Conservation (phyloP, 2,797 vertebrate species). For the Dendrocincla tyrannina region DNA sequence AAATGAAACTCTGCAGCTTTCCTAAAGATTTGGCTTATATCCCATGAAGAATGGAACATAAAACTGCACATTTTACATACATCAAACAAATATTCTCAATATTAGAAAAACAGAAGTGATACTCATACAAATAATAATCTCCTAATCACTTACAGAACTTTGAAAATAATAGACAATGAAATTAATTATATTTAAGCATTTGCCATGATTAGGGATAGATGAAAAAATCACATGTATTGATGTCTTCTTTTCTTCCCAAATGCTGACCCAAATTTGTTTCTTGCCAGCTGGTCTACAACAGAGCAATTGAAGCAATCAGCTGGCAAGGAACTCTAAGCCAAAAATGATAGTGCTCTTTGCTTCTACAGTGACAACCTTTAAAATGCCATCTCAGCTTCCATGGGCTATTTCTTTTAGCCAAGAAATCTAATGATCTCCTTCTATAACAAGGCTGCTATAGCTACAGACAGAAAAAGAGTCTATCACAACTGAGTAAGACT, state of each 20-base stretch:
- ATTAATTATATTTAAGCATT: neutral
- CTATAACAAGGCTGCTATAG: neutral
- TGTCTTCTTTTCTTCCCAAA: neutral
- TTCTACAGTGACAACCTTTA: constrained; percentile 20
- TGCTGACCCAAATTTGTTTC: neutral
- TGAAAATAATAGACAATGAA: neutral
- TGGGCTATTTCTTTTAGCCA: neutral
- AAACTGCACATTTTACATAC: neutral
- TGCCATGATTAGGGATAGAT: neutral
- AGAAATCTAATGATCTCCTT: neutral
- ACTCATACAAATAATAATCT: neutral
- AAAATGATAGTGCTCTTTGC: neutral
- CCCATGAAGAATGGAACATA: neutral
- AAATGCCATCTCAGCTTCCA: constrained; percentile 9
- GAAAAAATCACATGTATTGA: neutral
- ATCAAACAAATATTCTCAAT: neutral
- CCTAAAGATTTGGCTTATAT: neutral
- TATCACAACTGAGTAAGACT: neutral
- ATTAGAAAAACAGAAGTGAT: neutral
- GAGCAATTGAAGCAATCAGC: neutral
- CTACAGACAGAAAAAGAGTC: neutral
- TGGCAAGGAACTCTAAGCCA: neutral
- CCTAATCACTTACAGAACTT: neutral
- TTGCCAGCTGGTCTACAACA: neutral
- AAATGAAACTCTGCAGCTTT: neutral